A percentile compares a stretch with the other conserved stretches of the same genome.
Conservation (phyloP, 2,888 invertebrate genomes). For the Spisula solida region DNA sequence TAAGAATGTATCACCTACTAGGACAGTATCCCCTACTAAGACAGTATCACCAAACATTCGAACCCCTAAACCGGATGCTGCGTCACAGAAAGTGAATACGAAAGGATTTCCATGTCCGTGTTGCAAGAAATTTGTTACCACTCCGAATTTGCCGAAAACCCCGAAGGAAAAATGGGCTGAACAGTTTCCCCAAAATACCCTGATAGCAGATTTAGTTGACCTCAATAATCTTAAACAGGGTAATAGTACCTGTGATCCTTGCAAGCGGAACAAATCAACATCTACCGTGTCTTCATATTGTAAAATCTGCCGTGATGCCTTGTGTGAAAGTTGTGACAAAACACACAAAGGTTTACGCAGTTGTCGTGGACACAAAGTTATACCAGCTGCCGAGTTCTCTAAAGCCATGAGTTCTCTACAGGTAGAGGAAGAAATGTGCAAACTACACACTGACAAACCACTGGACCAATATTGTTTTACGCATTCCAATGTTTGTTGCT, state of each 20-base stretch:
- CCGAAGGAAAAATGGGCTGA: slow-evolving; percentile 70
- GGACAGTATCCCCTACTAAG: not conserved
- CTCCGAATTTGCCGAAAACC: slow-evolving; percentile 54
- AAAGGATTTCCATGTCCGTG: slow-evolving; percentile 70
- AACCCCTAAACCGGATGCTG: not conserved
- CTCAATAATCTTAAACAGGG: slow-evolving; percentile 71
- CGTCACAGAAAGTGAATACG: not conserved
- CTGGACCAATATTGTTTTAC: slow-evolving; percentile 71
- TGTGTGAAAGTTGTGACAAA: slow-evolving; percentile 73
- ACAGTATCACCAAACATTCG: not conserved
- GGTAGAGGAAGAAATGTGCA: slow-evolving; percentile 72
- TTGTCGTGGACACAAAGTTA: slow-evolving; percentile 73
- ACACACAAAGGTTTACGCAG: slow-evolving; percentile 73
- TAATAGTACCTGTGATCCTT: slow-evolving; percentile 72
- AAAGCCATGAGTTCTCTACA: slow-evolving; percentile 71
- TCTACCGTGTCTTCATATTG: slow-evolving; percentile 71
- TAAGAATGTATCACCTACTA: not conserved
- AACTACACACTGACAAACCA: slow-evolving; percentile 64
- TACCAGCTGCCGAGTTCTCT: slow-evolving; percentile 66
- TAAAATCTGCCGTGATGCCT: slow-evolving; percentile 74
- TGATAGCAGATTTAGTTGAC: slow-evolving; percentile 72
- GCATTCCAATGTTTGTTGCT: slow-evolving; percentile 72
- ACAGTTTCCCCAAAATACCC: slow-evolving; percentile 73
- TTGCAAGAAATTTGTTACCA: slow-evolving; percentile 65
- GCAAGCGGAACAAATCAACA: slow-evolving; percentile 68